Percentiles rank a stretch among this genome's conserved stretches.
Conservation (phyloP, 2,888 invertebrate genomes). For the Baccha elongata region DNA sequence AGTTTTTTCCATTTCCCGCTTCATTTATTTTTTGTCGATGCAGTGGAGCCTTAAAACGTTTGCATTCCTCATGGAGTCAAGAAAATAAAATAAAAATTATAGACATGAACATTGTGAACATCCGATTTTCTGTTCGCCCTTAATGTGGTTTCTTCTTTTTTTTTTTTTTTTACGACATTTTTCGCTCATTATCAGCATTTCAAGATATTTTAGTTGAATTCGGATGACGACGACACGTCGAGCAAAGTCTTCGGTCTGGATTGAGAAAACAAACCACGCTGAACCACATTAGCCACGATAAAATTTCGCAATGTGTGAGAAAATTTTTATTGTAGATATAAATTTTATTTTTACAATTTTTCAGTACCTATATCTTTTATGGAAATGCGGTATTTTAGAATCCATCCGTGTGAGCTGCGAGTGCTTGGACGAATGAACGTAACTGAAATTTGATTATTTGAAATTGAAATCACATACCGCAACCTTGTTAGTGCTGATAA, state of each 20-base stretch:
- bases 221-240: conserved; percentile 1
- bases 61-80: conserved; percentile 21
- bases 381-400: conserved; percentile 8
- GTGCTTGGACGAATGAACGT: background rate
- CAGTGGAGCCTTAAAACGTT: conserved; percentile 32
- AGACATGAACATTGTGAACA: background rate
- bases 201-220: conserved; percentile 34
- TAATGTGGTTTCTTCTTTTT: background rate
- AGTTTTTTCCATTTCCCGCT: conserved; percentile 53
- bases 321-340: conserved; percentile 46
- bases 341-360: conserved; percentile 21
- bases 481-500: conserved; percentile 23
- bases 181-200: conserved; percentile 57
- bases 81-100: background rate
- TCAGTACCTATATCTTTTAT: too few species aligned
- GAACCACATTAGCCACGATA: conserved; percentile 47
- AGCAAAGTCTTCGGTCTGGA: background rate
- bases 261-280: background rate
- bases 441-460: conserved; percentile 58
- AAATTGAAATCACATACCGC: conserved; percentile 18
- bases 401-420: background rate
- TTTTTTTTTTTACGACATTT: conserved; percentile 22
- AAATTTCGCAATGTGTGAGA: conserved; percentile 63
- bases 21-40: conserved; percentile 31
- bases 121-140: background rate